phyloP scores from a whole-genome alignment of 2,797 vertebrate genomes.

The Microhierax caerulescens region DNA sequence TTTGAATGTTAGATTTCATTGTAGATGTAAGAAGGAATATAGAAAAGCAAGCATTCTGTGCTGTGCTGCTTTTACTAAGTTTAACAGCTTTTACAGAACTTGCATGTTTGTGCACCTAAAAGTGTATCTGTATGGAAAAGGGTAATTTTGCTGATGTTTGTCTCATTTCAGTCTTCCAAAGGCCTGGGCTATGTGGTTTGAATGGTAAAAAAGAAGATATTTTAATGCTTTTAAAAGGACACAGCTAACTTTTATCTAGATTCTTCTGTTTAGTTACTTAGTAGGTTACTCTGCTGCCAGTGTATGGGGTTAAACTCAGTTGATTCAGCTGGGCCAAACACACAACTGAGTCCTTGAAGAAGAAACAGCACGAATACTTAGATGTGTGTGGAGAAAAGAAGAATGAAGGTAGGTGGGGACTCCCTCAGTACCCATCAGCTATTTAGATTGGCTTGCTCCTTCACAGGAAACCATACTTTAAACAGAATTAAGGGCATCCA shows the following conservation, averaged over 20 bases:
- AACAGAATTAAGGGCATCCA: background rate
- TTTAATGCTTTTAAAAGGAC: background rate
- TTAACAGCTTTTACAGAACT: background rate
- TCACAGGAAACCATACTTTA: background rate
- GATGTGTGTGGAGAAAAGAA: background rate
- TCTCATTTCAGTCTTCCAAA: background rate
- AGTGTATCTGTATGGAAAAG: background rate
- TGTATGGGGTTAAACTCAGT: background rate
- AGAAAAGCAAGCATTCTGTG: background rate
- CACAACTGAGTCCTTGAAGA: background rate
- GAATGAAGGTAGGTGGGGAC: background rate
- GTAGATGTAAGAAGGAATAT: background rate
- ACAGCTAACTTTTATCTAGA: background rate
- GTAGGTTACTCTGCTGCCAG: background rate
- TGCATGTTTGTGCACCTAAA: fast-evolving
- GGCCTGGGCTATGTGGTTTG: background rate
- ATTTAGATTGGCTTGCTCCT: background rate
- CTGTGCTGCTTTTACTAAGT: background rate
- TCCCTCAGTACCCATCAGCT: background rate
- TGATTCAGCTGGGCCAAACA: background rate
- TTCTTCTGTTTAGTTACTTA: background rate
- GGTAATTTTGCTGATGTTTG: background rate
- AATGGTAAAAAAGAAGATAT: background rate
- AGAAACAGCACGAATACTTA: background rate
- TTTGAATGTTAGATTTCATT: background rate